Evolutionary conservation across 2,113 vertebrate genomes (phyloP), one percentile per base, ranked within the genome.

Genomic region (Eonycteris spelaea): DNA sequence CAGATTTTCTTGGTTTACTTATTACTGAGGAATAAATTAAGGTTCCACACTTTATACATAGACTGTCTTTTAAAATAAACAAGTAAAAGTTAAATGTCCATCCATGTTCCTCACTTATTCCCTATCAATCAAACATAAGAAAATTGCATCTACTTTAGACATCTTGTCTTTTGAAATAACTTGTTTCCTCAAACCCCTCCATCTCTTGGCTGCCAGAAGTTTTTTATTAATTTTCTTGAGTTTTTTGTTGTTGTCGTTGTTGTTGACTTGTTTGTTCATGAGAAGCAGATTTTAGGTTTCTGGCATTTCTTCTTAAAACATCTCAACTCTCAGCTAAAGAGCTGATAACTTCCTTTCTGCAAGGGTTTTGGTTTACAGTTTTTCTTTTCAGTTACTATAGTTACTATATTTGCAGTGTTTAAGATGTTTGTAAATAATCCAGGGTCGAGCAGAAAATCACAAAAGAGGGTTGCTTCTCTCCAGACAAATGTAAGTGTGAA

Each of bases 371-470:
- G 24, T 84, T 91, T 40, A 13, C 63, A 83, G 73, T 43, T 78
- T 67, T 90, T 51, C 55, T 59, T 80, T 71, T 45, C 74, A 38
- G 55, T 95, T 80, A 67, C 63, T 86, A 6, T 40, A 57, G 24
- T 80, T 90, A 74, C 55, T 80, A 2, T 53, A 26, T 80, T 78
- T 67, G 43, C 28, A 43, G 59, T 65, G 33, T 86, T 85, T 59
- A 86, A 89, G 22, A 70, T 63, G 24, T 89, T 93, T 93, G 70
- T 75, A 75, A 92, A 92, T 75, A 89, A 92, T 33, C 26, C 35
- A 94, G 16, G 55, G 8, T 45, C 80, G 73, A 90, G 24, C 48
- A 90, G 51, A 89, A 88, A 84, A 91, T 48, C 78, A 94, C 48
- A 77, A 68, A 55, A 79, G 86, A 68, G 11, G 4, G 19, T 43